Evolutionary conservation across 2,797 vertebrate species (phyloP), one percentile per base, ranked within the genome.

Genomic region (Enteromius thamalakanensis): DNA sequence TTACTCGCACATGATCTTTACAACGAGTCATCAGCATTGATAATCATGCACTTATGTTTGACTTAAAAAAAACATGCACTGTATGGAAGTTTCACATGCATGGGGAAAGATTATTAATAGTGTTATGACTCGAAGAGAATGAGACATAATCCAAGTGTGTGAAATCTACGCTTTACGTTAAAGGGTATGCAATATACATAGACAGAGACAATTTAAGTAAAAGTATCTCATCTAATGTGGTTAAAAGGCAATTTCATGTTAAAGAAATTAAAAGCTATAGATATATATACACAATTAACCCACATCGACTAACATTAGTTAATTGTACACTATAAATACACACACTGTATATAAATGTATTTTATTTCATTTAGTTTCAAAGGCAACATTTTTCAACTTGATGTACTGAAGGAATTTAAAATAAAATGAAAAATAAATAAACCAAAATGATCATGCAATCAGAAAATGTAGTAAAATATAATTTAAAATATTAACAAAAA

Each of bases 31-130:
- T 72, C 64, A 68, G 26, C 26, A 64, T 67, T 42, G 42, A 64
- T 49, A 55, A 76, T 75, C 77, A 80, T 49, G 55, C 53, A 64
- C 81, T 77, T 76, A 77, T 76, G 26, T 80, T 53, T 32, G 64
- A 21, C 40, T 62, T 21, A 83, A 45, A 26, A 76, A 71, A 75
- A 8, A 7, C n/a, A 26, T 26, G n/a, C 4, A 75, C 40, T 51
- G 1, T 29, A 53, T 19, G 32, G 55, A 34, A 26, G 65, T 85
- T 79, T 74, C 78, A 77, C 37, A 40, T 37, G 67, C 29, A 69
- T 23, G 19, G 3, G 26, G 29, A 47, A 80, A 37, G 67, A 65
- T 55, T 45, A 79, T 45, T 26, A n/a, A 75, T 67, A 49, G 10
- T 64, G 34, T 42, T 71, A 42, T 53, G 34, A 40, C 14, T 45